Evolutionary conservation across 2,797 vertebrate genomes (phyloP).

Genomic region (Pogoniulus pusillus): DNA sequence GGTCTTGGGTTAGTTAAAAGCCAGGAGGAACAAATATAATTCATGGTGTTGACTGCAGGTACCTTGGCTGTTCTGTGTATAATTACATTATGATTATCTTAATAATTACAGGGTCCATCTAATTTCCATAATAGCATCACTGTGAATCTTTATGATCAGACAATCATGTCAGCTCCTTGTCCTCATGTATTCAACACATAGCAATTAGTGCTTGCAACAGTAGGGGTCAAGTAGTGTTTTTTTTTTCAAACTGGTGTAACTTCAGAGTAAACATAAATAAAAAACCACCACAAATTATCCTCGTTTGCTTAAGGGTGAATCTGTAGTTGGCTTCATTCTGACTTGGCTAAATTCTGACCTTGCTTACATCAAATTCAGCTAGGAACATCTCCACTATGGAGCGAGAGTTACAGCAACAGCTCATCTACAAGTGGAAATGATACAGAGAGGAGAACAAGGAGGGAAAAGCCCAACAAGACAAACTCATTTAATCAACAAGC

Average conservation of each 20-base stretch:
- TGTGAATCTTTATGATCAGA: neutral
- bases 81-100: neutral
- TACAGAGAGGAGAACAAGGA: neutral
- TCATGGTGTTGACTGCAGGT: neutral
- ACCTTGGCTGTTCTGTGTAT: neutral
- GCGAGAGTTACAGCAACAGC: neutral
- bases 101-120: constrained; percentile 14
- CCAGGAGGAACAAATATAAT: neutral
- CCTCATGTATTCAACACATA: neutral
- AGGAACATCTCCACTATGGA: neutral
- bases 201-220: neutral
- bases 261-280: neutral
- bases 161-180: neutral
- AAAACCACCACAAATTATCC: fast-evolving
- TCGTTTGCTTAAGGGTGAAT: neutral
- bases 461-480: neutral
- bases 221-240: neutral
- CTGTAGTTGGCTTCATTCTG: neutral
- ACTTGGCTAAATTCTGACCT: neutral
- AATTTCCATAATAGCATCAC: neutral
- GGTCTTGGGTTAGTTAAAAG: neutral
- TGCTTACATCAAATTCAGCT: neutral
- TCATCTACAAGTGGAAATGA: neutral
- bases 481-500: neutral
- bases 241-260: neutral